These are phyloP conservation scores for Sandelia bainsii DNA, from an alignment of 2,797 vertebrate species.

Conservation along the genomic window DNA sequence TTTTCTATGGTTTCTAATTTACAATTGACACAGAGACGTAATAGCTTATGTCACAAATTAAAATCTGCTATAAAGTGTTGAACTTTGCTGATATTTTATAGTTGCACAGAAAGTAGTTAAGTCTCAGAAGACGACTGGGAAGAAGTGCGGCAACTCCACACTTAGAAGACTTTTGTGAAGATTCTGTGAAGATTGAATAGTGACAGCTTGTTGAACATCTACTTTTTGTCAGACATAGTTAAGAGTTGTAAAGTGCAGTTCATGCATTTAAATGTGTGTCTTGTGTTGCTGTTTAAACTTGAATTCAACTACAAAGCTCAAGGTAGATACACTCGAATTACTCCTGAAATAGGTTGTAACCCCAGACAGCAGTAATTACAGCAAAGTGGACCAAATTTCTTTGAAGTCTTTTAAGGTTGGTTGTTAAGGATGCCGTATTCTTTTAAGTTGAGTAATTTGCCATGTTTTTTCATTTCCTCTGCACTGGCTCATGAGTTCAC, in stretches of 20 bases:
- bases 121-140: background rate
- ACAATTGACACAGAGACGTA: too few species aligned
- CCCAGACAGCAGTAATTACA: conserved; percentile 44
- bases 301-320: conserved; percentile 9
- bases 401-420: conserved; percentile 39
- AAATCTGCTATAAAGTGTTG: background rate
- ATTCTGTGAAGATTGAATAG: conserved; percentile 1
- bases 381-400: conserved; percentile 42
- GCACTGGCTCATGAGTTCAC: conserved; percentile 48
- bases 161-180: background rate
- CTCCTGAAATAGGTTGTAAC: conserved; percentile 27
- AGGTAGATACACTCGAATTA: conserved; percentile 8
- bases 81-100: too few species aligned
- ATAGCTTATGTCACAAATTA: background rate
- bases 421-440: conserved; percentile 40
- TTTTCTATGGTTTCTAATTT: background rate
- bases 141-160: background rate
- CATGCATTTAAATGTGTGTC: conserved; percentile 1
- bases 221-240: background rate
- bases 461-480: conserved; percentile 47
- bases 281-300: conserved; percentile 3
- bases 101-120: too few species aligned
- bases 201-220: conserved; percentile 15
- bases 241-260: conserved; percentile 4
- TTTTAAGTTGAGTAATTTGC: conserved; percentile 41